Base-by-base conservation (phyloP, 1,140 invertebrate genomes). In the Armadillidium nasatum region DNA sequence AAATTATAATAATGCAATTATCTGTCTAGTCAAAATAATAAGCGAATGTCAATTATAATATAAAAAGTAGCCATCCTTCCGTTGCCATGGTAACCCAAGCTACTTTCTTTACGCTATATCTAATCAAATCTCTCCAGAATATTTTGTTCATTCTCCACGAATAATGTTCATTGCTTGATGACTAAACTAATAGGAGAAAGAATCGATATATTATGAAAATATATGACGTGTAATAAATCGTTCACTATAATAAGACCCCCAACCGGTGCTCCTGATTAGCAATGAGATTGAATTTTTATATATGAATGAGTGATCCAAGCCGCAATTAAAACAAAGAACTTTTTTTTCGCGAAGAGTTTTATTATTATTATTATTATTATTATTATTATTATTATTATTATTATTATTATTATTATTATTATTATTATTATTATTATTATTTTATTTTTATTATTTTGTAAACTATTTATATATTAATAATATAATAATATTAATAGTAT, bases 171-270 rank as follows among this genome's bases (percentile, higher is more conserved):
- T 15, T 19, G 19, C 19, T 19, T 19, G 19, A 60, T 60, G 7
- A 60, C 50, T 60, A 60, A 60, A 19, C 50, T 60, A 60, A 19
- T 15, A 19, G 50, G 11, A 60, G 11, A 60, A 60, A 19, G 50
- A 19, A 13, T 60, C 50, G 50, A 60, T 60, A 60, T 60, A 60
- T 60, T 60, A 60, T 60, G 50, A 60, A 60, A 60, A 60, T 60
- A 60, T 60, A 60, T 19, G 50, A 60, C 19, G 50, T 19, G 50
- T 7, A 60, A 60, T 60, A 60, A 60, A 60, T 60, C 19, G 50
- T 60, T 60, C 50, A 19, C 19, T 60, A 2, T 60, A 60, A 60
- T 60, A 60, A 60, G 50, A 60, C 50, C 50, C 50, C 50, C 50
- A 15, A 60, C 50, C 7, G 19, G 50, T 19, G 50, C 19, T 60